Evolutionary conservation across 2,113 vertebrate species (phyloP).

Genomic region (Hyla sarda): DNA sequence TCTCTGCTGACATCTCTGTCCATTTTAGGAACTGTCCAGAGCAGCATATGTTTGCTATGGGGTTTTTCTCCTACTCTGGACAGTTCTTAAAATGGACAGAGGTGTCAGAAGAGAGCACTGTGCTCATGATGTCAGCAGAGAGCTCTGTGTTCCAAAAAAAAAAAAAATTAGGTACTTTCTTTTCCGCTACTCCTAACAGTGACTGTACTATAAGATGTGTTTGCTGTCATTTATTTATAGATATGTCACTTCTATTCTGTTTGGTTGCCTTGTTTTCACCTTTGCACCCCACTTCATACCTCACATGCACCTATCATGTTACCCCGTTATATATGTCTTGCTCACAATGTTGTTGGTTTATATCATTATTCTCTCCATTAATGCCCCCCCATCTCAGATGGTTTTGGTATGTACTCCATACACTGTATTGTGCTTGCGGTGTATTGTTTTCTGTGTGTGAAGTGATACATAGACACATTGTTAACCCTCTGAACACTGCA

Average conservation of each 20-base stretch:
- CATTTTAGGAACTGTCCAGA: too few relatives aligned
- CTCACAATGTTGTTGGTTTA: slow-evolving; percentile 69
- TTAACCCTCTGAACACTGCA: background rate
- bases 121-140: too few relatives aligned
- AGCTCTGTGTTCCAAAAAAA: too few relatives aligned
- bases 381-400: slow-evolving; percentile 81
- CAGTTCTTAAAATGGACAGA: too few relatives aligned
- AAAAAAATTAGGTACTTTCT: too few relatives aligned
- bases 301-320: background rate
- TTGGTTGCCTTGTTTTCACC: background rate
- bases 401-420: slow-evolving; percentile 83
- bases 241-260: background rate
- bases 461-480: slow-evolving; percentile 48
- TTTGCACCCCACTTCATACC: background rate
- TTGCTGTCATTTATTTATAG: background rate
- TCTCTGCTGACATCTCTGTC: too few relatives aligned
- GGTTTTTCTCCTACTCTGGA: too few relatives aligned
- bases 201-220: background rate
- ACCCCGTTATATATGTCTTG: slow-evolving; percentile 40
- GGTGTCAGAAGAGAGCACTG: too few relatives aligned
- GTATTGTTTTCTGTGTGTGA: slow-evolving; percentile 66
- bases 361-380: slow-evolving; percentile 80
- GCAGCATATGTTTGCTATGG: too few relatives aligned
- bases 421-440: slow-evolving; percentile 61
- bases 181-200: too few relatives aligned